Base-by-base conservation (phyloP, 2,888 invertebrate species). In the Melanostoma scalare region DNA sequence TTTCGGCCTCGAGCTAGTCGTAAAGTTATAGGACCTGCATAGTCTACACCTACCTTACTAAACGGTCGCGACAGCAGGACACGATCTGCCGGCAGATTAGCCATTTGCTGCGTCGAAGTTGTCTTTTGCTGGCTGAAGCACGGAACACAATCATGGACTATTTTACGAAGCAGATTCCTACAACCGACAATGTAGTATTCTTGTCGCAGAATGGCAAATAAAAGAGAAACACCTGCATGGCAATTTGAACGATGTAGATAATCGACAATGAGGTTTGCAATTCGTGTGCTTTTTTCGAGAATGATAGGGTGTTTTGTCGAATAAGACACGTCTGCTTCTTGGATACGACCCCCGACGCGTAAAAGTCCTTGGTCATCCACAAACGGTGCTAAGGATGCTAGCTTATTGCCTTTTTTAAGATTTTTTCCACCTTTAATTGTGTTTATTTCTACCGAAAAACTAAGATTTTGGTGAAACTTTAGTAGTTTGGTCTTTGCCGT, bases 341-440 rank as follows among this genome's bases (percentile, higher is more conserved):
- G 10, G 10, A 63, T 6, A 8, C 38, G 63, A 20, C 63, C 63
- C 3, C 63, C 63, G 48, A 63, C 63, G 30, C 50, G 50, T 36
- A 63, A 33, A 9, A 52, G 52, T 52, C 31, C 52, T 52, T 52
- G 52, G 52, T 52, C 52, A 52, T 33, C 52, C 8, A 52, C 52
- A 52, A 52, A 33, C 31, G 52, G 52, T 2, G 33, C 33, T 52
- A 52, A 33, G 2, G 52, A 33, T 52, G 52, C 52, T 33, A 33
- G 33, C 33, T 33, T 52, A 52, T 33, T 52, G 4, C 31, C 52
- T 4, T 52, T 52, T 33, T 52, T 33, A 4, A 52, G 33, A 31
- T 6, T 9, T 8, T 52, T 52, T 33, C 52, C 52, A 33, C 33
- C 4, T 33, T 33, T 33, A 33, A 52, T 6, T 9, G 4, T 9